Conservation (phyloP, 2,888 invertebrate genomes). For the Dichetophora obliterata region DNA sequence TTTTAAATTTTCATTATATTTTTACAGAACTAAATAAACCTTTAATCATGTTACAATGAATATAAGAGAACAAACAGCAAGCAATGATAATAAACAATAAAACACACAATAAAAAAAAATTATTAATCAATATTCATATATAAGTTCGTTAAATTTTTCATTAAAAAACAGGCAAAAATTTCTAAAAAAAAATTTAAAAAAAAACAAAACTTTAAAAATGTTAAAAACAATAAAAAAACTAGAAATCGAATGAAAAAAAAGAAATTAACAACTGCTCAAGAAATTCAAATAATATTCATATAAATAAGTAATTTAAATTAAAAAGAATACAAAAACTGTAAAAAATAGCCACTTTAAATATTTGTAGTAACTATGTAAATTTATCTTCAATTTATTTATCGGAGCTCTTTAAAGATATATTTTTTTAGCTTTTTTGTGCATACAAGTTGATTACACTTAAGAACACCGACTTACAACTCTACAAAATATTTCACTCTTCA, state of each 20-base stretch:
- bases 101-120: constrained; percentile 37
- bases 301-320: constrained; percentile 9
- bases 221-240: constrained; percentile 37
- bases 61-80: constrained; percentile 43
- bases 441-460: neutral
- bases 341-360: neutral
- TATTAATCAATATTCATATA: constrained; percentile 27
- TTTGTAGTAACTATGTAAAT: constrained; percentile 28
- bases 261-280: constrained; percentile 25
- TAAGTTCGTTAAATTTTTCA: constrained; percentile 35
- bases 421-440: constrained; percentile 14
- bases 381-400: constrained; percentile 34
- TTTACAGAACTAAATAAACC: constrained; percentile 53
- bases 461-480: neutral
- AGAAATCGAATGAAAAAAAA: constrained; percentile 22
- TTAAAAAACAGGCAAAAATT: constrained; percentile 25
- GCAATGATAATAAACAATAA: constrained; percentile 37
- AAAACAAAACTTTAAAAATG: constrained; percentile 20
- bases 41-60: constrained; percentile 46
- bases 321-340: neutral
- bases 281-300: constrained; percentile 5
- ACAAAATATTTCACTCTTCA: neutral
- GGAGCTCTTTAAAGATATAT: neutral
- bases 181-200: constrained; percentile 23
- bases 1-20: constrained; percentile 42